Base-by-base conservation (phyloP, 1,140 invertebrate species). In the Neodiprion fabricii region DNA sequence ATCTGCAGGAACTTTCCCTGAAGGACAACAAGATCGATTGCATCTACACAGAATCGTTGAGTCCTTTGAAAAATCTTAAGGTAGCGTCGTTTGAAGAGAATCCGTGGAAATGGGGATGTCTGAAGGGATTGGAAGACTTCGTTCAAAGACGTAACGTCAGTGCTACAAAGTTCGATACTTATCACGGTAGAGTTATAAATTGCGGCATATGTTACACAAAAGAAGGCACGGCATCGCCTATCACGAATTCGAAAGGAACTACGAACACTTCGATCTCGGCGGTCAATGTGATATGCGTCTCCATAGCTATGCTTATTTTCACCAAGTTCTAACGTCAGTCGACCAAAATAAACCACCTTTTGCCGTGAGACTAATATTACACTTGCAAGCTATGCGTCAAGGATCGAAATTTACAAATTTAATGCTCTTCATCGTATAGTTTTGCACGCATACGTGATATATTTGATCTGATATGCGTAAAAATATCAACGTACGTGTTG, bases 31-130 rank as follows among this genome's bases (percentile, higher is more conserved):
- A 77, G 48, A 71, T 85, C 9, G 73, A 74, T 12, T 85, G 83
- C n/a, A 81, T 85, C 23, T 85, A 78, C 21, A 82, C 79, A 0
- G 82, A 79, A 67, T 79, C 77, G 14, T 71, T 85, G 14, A 74
- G 77, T 14, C 72, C 78, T 4, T 76, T 85, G 72, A 76, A 78
- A 0, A 70, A 79, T 9, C 12, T 85, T 0, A 71, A 80, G 4
- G 73, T 77, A 4, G 48, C 83, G 8, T 82, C 84, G 48, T 84
- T 83, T 11, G 74, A 78, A 0, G 79, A 79, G 0, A 85, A 85
- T 68, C 82, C 82, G 4, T 49, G 84, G 11, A 84, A 84, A 17
- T 85, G 83, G 83, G 73, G 82, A 23, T 85, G 83, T 67, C 77
- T 81, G 61, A 75, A 81, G 23, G 83, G 84, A 17, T 75, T 84